Evolutionary conservation across 2,888 invertebrate species (phyloP), one percentile per base, ranked within the genome.

Genomic region (Drosophila limbata): DNA sequence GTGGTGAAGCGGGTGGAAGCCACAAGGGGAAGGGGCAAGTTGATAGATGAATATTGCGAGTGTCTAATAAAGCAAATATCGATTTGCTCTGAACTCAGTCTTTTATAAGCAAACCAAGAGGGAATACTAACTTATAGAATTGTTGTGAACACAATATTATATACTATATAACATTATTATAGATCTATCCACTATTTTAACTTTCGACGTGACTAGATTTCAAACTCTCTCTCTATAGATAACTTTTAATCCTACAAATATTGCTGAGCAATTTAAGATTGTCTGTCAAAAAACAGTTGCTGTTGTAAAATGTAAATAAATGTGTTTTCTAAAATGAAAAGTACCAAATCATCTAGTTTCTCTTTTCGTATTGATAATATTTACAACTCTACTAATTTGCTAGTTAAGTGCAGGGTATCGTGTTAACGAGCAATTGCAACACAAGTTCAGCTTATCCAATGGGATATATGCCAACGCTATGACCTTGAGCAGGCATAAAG

Each of bases 401-500:
- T 40, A 39, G 13, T n/a, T 40, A 3, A 21, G 13, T 47, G 13
- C 13, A 28, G 47, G n/a, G 48, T 69, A 56, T 56, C 25, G 4
- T n/a, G 1, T n/a, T 21, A 28, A 15, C 15, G 2, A 19, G 4
- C 31, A 28, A 28, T 44, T 17, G 6, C n/a, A 28, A 13, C 3
- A 28, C 25, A 55, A 37, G 65, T 15, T 13, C 28, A 25, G 13
- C 19, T 17, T n/a, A 52, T 52, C 13, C 51, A 60, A 2, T 42
- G 35, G 39, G 42, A 45, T 57, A 61, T 21, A 48, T 15, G 60
- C 39, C 31, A 65, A 62, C 55, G 21, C 9, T 56, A n/a, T 39
- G 90, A 89, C 83, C 83, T 84, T 84, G 76, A 44, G 57, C 50
- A 53, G 39, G 50, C 63, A 47, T 19, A 39, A 10, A 53, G 47